Percentiles rank a stretch among this genome's conserved stretches.
Evolutionary conservation across 2,888 invertebrate species (phyloP).

Genomic region (Chrysotoxum bicinctum): DNA sequence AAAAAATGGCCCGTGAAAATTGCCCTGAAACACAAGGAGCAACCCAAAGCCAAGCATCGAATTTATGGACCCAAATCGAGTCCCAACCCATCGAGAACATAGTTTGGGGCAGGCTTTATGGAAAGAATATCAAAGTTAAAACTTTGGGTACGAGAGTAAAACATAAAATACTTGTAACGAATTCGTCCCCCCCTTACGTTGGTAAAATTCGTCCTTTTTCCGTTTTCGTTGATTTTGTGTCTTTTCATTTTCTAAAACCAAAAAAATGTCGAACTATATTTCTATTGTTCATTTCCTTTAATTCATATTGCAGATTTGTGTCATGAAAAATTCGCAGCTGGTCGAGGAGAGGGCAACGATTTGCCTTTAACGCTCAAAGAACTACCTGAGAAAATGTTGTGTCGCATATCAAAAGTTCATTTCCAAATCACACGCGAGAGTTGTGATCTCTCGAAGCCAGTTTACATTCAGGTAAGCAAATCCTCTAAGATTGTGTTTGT

Average conservation of each 20-base stretch:
- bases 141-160: conserved; percentile 79
- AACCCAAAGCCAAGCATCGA: conserved; percentile 79
- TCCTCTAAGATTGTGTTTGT: neutral
- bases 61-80: conserved; percentile 79
- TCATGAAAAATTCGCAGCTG: conserved; percentile 81
- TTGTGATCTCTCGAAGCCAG: conserved; percentile 78
- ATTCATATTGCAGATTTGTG: conserved; percentile 79
- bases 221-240: neutral
- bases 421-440: conserved; percentile 82
- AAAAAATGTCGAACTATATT: neutral
- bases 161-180: conserved; percentile 77
- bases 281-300: neutral
- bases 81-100: conserved; percentile 80
- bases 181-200: conserved; percentile 77
- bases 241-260: neutral
- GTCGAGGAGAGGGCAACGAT: conserved; percentile 81
- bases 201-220: conserved; percentile 75
- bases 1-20: conserved; percentile 76
- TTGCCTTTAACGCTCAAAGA: conserved; percentile 79
- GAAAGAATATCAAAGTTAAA: conserved; percentile 80
- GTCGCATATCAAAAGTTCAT: conserved; percentile 83
- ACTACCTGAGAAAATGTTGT: conserved; percentile 78
- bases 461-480: conserved; percentile 79
- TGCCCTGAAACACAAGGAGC: conserved; percentile 75
- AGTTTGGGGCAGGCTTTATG: conserved; percentile 80